These are phyloP conservation scores for Gavialis gangeticus DNA, from an alignment of 2,113 vertebrate genomes.

Conservation along the genomic window DNA sequence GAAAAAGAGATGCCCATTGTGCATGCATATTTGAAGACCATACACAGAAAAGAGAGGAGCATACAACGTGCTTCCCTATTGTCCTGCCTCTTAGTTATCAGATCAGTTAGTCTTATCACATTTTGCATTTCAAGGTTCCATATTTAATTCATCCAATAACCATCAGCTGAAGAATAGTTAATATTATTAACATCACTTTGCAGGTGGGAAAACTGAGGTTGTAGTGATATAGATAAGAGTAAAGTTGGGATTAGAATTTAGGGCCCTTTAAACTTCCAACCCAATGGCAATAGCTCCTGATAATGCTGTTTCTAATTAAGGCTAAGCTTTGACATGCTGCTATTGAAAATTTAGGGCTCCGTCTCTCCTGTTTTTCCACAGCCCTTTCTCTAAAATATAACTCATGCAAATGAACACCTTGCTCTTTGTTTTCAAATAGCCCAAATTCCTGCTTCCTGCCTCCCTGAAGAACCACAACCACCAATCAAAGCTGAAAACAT, in stretches of 20 bases:
- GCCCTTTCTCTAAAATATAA: not conserved
- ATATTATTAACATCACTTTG: not conserved
- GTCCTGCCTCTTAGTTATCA: not conserved
- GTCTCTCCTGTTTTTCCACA: not conserved
- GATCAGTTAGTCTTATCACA: not conserved
- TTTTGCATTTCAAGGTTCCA: not conserved
- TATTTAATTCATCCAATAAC: not conserved
- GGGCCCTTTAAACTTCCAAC: constrained; percentile 5
- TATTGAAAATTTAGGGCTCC: not conserved
- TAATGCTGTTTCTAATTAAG: constrained; percentile 23
- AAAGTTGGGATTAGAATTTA: not conserved
- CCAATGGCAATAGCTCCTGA: not conserved
- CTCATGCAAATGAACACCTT: not conserved
- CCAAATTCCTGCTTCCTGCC: not conserved
- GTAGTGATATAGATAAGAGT: not conserved
- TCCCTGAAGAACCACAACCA: not conserved
- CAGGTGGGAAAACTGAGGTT: constrained; percentile 13
- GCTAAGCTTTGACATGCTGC: not conserved
- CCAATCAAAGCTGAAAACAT: not conserved
- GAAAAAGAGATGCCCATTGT: not conserved
- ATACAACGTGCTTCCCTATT: not conserved
- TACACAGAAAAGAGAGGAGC: not conserved
- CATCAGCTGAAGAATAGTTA: not conserved
- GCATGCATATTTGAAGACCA: not conserved
- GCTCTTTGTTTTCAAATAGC: not conserved